Evolutionary conservation across 2,797 vertebrate species (phyloP).

Genomic region (Tadarida brasiliensis): DNA sequence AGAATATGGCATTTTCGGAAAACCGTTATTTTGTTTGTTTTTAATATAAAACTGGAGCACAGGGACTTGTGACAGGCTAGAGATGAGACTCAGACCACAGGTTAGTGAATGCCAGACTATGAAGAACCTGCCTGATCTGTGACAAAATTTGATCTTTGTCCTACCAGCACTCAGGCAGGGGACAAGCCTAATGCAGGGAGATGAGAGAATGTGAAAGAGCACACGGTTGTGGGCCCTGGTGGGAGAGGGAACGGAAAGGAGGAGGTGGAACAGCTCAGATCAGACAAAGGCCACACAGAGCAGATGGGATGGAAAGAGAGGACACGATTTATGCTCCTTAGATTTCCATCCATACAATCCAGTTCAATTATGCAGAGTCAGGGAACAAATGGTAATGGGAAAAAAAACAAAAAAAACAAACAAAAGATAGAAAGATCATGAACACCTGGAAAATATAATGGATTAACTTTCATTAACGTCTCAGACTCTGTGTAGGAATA

Average conservation of each 20-base stretch:
- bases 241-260: not conserved
- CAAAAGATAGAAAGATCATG: not conserved
- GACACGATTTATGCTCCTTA: not conserved
- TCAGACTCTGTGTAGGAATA: slow-evolving; percentile 13
- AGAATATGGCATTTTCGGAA: not conserved
- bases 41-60: not conserved
- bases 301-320: not conserved
- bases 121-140: slow-evolving; percentile 3
- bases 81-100: slow-evolving; percentile 22
- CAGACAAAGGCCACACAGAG: not conserved
- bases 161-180: not conserved
- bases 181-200: not conserved
- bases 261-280: not conserved
- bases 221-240: accelerated
- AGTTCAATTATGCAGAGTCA: not conserved
- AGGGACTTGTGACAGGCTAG: not conserved
- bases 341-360: not conserved
- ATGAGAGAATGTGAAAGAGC: not conserved
- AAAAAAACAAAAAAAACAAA: slow-evolving; percentile 52
- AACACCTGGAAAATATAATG: slow-evolving; percentile 14
- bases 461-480: slow-evolving; percentile 5
- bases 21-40: not conserved
- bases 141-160: slow-evolving; percentile 23
- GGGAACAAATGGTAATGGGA: not conserved
- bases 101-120: not conserved